Evolutionary conservation across 2,113 vertebrate species (phyloP), one percentile per base, ranked within the genome.

Genomic region (Plectropomus leopardus): DNA sequence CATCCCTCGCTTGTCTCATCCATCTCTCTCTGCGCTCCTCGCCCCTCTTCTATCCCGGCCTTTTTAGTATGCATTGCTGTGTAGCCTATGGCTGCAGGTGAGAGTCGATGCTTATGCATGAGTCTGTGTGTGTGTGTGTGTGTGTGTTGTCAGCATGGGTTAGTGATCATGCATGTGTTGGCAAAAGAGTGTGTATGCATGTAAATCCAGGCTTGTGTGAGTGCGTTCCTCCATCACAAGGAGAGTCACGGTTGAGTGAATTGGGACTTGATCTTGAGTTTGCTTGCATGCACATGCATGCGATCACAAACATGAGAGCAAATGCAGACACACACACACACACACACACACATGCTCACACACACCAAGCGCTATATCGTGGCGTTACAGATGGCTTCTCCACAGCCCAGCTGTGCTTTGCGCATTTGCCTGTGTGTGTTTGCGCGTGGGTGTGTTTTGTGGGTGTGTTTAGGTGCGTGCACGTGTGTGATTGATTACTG

Each of bases 61-160:
- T 84, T 82, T 83, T 92, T 90, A 88, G 84, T 90, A 92, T 91
- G 85, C 93, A 90, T 91, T 91, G 75, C 80, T 82, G 36, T 66
- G 80, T 79, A 72, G 82, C 65, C 71, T 55, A 28, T 72, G 50
- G 79, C 81, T 86, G 80, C 85, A 93, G 89, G 88, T 93, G 84
- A 87, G 83, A 82, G 81, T 81, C 8, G 17, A 78, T 89, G 83
- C 84, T 78, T 88, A 64, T 83, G 84, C 78, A 87, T 85, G 76
- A 83, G 72, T 77, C 40, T 66, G 40, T 55, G 53, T 72, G 45
- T 86, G 73, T 72, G 53, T 63, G 68, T 75, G 50, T 47, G 28
- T 71, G 63, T 32, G 77, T 72, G n/a, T 5, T 72, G 57, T 67
- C 11, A 6, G 74, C 57, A 61, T 42, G 34, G 34, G 68, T 79